Base-by-base conservation (phyloP, 2,113 vertebrate species). In the Microcebus tavaratra region DNA sequence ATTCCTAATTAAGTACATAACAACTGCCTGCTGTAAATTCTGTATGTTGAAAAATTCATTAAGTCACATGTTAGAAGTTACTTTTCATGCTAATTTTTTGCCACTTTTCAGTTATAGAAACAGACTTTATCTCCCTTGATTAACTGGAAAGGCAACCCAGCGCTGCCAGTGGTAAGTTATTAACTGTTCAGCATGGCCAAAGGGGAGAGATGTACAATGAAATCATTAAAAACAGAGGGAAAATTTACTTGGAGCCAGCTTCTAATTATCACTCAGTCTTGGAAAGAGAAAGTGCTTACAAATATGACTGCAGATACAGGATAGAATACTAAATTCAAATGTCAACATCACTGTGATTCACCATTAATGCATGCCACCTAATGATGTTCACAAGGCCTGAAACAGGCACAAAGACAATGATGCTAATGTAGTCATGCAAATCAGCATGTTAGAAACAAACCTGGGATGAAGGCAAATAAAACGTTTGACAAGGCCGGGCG, bases 281-380 rank as follows among this genome's bases (percentile, higher is more conserved):
- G n/a, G 67, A 68, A 76, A 96, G 39, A 82, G 80, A 72, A 76
- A 82, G 25, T 59, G 14, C 15, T 17, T 48, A 78, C 13, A 55
- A 50, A 57, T 1, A 5, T 11, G 63, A 42, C 31, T n/a, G 34
- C 11, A 39, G 48, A 55, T 4, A 21, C n/a, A 42, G 61, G 59
- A 83, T 4, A n/a, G 75, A 68, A 55, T 3, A 25, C 29, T 15
- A 31, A 70, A 27, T n/a, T 7, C 5, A 42, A 59, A 42, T 1
- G 57, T 70, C 68, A 63, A 6, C 20, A 14, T 39, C 45, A 4
- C 20, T 15, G 36, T 67, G 96, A 72, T 67, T 36, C 31, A 34
- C n/a, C 27, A 6, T 1, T 0, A 29, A 36, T 0, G 5, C 8
- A 10, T 0, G 4, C 3, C 31, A 36, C n/a, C 50, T 23, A 11